Evolutionary conservation across 2,797 vertebrate species (phyloP).

Genomic region (Aulostomus chinensis): DNA sequence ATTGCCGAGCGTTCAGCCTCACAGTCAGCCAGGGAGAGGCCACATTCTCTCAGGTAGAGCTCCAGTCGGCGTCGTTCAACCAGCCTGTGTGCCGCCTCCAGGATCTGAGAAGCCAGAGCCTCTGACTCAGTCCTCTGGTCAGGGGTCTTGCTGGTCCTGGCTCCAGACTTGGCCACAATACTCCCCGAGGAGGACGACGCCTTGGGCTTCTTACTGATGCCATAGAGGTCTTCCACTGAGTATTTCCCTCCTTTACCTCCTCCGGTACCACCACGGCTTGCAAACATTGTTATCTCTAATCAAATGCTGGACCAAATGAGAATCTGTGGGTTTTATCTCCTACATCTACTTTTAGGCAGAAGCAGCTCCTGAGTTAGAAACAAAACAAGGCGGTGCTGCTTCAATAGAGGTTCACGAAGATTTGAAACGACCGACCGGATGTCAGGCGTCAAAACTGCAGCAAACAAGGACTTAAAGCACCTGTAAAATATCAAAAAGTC

Average conservation of each 20-base stretch:
- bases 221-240: constrained; percentile 84
- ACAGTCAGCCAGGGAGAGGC: constrained; percentile 72
- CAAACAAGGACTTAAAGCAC: constrained; percentile 48
- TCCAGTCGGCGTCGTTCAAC: constrained; percentile 78
- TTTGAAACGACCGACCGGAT: constrained; percentile 59
- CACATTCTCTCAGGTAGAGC: constrained; percentile 78
- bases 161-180: constrained; percentile 53
- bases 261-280: constrained; percentile 68
- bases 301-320: constrained; percentile 31
- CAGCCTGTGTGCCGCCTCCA: constrained; percentile 76
- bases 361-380: constrained; percentile 32
- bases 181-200: constrained; percentile 63
- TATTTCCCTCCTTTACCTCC: constrained; percentile 81
- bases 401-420: constrained; percentile 52
- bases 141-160: constrained; percentile 54
- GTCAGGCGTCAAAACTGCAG: constrained; percentile 55
- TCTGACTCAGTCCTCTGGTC: constrained; percentile 66
- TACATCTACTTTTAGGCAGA: constrained; percentile 32
- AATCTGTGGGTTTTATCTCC: constrained; percentile 31
- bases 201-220: constrained; percentile 84
- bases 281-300: constrained; percentile 74
- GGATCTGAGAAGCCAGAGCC: constrained; percentile 75
- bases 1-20: constrained; percentile 74
- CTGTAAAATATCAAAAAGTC: constrained; percentile 48
- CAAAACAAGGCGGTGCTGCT: constrained; percentile 64